Base-by-base conservation (phyloP, 2,888 invertebrate genomes). In the Zele albiditarsus region DNA sequence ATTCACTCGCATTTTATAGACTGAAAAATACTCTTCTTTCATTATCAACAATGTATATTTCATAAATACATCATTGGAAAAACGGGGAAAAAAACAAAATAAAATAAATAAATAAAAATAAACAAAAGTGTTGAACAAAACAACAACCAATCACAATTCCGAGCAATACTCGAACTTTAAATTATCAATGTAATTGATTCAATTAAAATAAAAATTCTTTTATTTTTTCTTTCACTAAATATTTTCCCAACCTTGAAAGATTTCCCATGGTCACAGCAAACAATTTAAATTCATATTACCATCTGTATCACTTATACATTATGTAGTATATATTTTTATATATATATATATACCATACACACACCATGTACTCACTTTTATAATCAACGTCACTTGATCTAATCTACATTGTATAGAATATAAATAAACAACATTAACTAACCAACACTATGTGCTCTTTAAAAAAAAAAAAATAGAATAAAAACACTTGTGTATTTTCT, bases 351-450 rank as follows among this genome's bases (percentile, higher is more conserved):
- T 12, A 14, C 49, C 49, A 49, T n/a, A 53, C 2, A 27, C 49
- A 49, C 57, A 25, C 57, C 25, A 58, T 5, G n/a, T 53, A 58
- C 23, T 58, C 57, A 58, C 57, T 58, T 27, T 38, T 23, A 58
- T 23, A 23, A 27, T 58, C 57, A 58, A 58, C 23, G 57, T 58
- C 57, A 58, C 23, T 58, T 12, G 12, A 12, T 10, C 10, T 8
- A 58, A 25, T 58, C 8, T 28, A 23, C 57, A 27, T 60, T 6
- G 12, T 25, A 46, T 46, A n/a, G 6, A 46, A 46, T 46, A 46
- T 16, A 1, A 46, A 46, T 46, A n/a, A 46, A 16, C n/a, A n/a
- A 46, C 8, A n/a, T 53, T 8, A 38, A 23, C 23, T 3, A n/a
- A 53, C 23, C 10, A 53, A 53, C 53, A 53, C 20, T 23, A 0